Evolutionary conservation across 1,140 invertebrate genomes (phyloP).

Genomic region (Papilio dardanus): DNA sequence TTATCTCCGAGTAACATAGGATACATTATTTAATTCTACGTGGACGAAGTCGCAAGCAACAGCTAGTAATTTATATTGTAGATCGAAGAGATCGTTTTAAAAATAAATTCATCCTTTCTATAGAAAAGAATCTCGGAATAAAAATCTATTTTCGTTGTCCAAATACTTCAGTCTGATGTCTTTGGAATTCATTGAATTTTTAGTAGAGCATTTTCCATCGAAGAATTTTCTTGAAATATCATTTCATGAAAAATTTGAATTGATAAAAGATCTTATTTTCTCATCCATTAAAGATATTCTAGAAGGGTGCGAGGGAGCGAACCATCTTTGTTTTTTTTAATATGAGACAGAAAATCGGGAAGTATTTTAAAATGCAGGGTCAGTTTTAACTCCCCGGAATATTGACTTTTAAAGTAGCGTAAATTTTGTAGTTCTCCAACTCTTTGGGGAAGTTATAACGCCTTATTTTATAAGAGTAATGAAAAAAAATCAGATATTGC

Average conservation of each 20-base stretch:
- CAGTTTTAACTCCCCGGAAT: no score
- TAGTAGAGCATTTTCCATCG: constrained; percentile 3
- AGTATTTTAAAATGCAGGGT: no score
- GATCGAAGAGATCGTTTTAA: neutral
- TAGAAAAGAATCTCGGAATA: constrained; percentile 5
- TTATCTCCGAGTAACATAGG: no score
- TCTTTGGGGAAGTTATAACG: no score
- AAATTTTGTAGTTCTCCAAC: no score
- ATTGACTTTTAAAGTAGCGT: no score
- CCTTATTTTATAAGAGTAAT: no score
- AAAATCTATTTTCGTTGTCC: constrained; percentile 16
- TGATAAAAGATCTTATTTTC: constrained; percentile 5
- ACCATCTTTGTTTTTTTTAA: neutral
- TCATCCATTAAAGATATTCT: neutral
- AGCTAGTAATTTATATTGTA: neutral
- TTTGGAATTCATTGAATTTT: constrained; percentile 17
- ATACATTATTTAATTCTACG: no score
- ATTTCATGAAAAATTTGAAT: constrained; percentile 13
- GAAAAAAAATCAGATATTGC: no score
- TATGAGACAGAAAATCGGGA: neutral
- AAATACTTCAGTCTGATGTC: constrained; percentile 12
- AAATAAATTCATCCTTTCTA: neutral
- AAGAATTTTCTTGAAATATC: constrained; percentile 13
- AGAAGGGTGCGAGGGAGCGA: neutral
- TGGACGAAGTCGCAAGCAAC: no score